phyloP scores from a whole-genome alignment of 2,797 vertebrate species.

The Catostomus latipinnis region DNA sequence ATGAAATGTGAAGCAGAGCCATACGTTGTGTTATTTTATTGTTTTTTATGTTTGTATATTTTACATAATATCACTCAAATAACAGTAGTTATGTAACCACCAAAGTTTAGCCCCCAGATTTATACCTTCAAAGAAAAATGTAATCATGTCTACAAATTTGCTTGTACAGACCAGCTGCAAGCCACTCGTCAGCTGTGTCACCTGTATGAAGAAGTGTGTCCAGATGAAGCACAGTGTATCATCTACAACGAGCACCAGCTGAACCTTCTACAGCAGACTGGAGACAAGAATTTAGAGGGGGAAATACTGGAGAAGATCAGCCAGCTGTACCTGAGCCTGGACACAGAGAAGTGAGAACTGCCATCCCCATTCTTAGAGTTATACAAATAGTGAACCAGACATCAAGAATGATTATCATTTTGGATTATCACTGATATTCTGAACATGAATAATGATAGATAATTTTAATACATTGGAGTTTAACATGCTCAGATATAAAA shows the following conservation, averaged over 20 bases:
- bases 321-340: conserved; percentile 86
- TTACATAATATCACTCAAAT: too few species aligned
- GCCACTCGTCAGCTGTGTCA: conserved; percentile 80
- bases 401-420: not conserved
- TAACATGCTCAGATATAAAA: too few species aligned
- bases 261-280: conserved; percentile 78
- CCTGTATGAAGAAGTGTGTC: conserved; percentile 80
- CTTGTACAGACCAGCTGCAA: conserved; percentile 82
- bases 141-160: not conserved
- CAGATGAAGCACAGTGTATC: conserved; percentile 83
- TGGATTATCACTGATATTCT: not conserved
- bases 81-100: too few species aligned
- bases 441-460: too few species aligned
- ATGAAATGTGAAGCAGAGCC: too few species aligned
- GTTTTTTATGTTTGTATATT: too few species aligned
- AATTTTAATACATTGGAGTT: too few species aligned
- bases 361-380: conserved; percentile 11
- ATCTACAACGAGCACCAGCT: conserved; percentile 89
- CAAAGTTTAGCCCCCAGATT: too few species aligned
- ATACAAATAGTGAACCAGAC: not conserved
- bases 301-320: conserved; percentile 87
- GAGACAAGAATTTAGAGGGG: conserved; percentile 84
- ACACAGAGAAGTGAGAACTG: conserved; percentile 84
- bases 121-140: too few species aligned
- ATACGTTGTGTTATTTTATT: too few species aligned